Conservation (phyloP, 64 coral and sea anemone species). For the Pachyseris speciosa region DNA sequence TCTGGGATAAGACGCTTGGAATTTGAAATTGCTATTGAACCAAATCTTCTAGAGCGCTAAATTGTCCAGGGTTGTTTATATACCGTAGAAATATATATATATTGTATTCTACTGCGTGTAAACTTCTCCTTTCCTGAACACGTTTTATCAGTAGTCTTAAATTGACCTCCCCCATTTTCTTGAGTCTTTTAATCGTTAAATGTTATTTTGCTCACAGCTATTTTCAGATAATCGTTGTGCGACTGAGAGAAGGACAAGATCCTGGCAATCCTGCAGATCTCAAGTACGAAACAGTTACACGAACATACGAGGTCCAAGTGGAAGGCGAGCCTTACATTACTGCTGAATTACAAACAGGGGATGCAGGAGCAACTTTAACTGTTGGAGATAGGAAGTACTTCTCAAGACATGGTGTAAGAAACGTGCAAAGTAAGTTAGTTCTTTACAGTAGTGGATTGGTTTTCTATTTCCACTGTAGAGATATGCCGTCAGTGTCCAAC, state of each 20-base stretch:
- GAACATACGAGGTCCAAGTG: background rate
- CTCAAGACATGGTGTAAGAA: background rate
- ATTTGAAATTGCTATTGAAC: too few species aligned
- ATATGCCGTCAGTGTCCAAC: too few species aligned
- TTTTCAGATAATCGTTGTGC: background rate
- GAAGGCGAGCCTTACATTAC: conserved; percentile 3
- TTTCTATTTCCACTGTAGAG: too few species aligned
- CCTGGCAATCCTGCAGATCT: background rate
- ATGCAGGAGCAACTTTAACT: background rate
- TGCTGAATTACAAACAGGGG: background rate
- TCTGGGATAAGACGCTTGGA: too few species aligned
- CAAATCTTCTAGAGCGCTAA: too few species aligned
- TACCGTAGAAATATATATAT: too few species aligned
- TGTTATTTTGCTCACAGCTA: background rate
- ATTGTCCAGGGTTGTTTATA: too few species aligned
- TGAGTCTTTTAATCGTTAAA: too few species aligned
- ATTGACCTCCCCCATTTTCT: background rate
- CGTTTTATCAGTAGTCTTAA: background rate
- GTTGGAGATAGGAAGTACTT: conserved; percentile 7
- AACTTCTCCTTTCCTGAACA: too few species aligned
- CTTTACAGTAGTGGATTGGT: too few species aligned
- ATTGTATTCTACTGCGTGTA: too few species aligned
- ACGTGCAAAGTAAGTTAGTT: background rate
- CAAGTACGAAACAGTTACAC: background rate
- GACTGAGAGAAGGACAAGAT: background rate